Conservation (phyloP, 2,888 invertebrate species). For the Callosobruchus maculatus region DNA sequence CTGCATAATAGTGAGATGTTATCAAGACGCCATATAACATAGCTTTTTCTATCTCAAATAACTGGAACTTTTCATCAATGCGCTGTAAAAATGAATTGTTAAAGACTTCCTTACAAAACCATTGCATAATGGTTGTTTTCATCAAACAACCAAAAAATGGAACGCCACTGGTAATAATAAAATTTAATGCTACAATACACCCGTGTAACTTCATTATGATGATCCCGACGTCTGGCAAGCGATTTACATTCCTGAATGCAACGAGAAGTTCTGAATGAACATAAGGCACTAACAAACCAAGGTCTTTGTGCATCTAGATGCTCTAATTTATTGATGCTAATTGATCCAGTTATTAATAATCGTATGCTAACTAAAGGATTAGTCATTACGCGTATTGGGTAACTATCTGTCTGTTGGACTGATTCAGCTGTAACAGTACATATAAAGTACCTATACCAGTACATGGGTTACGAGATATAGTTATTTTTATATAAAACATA, state of each 20-base stretch:
- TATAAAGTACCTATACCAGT: neutral
- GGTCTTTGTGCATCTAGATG: neutral
- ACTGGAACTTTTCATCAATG: too few relatives aligned
- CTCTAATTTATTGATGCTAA: neutral
- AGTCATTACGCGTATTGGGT: neutral
- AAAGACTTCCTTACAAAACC: too few relatives aligned
- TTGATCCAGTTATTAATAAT: neutral
- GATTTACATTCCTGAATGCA: conserved; percentile 7
- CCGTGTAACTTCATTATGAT: conserved; percentile 15
- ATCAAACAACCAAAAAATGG: too few relatives aligned
- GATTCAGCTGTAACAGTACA: neutral
- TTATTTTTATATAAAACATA: neutral
- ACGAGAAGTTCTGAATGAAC: neutral
- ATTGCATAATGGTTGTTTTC: too few relatives aligned
- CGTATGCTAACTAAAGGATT: neutral
- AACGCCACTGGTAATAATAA: neutral
- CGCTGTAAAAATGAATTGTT: too few relatives aligned
- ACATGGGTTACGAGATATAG: neutral
- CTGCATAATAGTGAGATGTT: too few relatives aligned
- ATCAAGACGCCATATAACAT: too few relatives aligned
- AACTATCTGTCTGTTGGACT: neutral
- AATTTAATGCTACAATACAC: conserved; percentile 13
- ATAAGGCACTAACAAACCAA: neutral
- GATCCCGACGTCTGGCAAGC: neutral
- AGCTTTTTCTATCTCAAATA: too few relatives aligned